Evolutionary conservation across 2,888 invertebrate species (phyloP), one percentile per base, ranked within the genome.

Genomic region (Synanthedon vespiformis): DNA sequence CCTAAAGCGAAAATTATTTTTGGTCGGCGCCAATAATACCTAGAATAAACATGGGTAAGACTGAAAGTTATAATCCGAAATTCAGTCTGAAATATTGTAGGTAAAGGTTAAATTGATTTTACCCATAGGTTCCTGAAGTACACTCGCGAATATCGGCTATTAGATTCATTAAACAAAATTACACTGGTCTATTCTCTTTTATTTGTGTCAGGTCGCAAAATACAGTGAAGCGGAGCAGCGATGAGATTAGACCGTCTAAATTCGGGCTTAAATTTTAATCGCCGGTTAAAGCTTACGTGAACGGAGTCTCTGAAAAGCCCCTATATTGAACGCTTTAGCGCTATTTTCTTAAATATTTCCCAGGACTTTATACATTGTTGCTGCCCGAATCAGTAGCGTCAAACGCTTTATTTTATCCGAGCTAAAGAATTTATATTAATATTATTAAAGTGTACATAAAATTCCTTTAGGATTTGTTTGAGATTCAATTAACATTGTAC

Each of bases 211-310:
- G 64, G 66, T 70, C 65, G 64, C 74, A 76, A 77, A 78, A 77
- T 82, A 79, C 82, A 80, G 67, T 74, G 71, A 68, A 72, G 71
- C 77, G 72, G 68, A 69, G 71, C 70, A 68, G 65, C 70, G 72
- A 67, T 65, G 73, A 80, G 83, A 83, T 85, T 82, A 82, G 79
- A 72, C 72, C 70, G 77, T 80, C 80, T 80, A 77, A 84, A 85
- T 76, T 82, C 74, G 62, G 68, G 79, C 74, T 80, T 83, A 83
- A 84, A 80, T 77, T 79, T 81, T 81, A 82, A 81, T 83, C 80
- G 71, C 65, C 61, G 64, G 71, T 74, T 75, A 72, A 80, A 74
- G 68, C 74, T 74, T 68, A 67, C 65, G 68, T 69, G 60, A 70
- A 69, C 71, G 67, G 68, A 67, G 67, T 71, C 69, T 68, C 67